Evolutionary conservation across 2,113 vertebrate genomes (phyloP), one percentile per base, ranked within the genome.

Genomic region (Pollachius pollachius): DNA sequence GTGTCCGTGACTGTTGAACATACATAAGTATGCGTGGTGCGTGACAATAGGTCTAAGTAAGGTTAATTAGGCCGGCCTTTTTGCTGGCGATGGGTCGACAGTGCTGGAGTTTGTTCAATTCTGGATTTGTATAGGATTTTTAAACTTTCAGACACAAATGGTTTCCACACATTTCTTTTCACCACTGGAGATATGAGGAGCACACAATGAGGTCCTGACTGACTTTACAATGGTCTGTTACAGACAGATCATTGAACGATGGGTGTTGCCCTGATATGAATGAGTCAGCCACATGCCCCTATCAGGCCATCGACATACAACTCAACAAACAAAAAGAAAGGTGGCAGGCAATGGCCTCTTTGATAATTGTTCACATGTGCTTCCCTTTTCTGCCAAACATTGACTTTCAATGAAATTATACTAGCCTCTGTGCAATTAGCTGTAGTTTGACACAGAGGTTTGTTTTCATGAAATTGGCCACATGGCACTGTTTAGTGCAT

Each of bases 21-120:
- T 57, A n/a, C n/a, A n/a, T 57, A n/a, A 64, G 74, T 25, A 64
- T 60, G 69, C n/a, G 17, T 15, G 12, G 18, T 72, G 11, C 62
- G 59, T 23, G 70, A 74, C 73, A 67, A 75, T 48, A 67, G 71
- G 72, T 75, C 77, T 78, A 76, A 80, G 77, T 72, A 74, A 62
- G 77, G 81, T 70, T 85, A 87, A 87, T 85, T 85, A 79, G 65
- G 59, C 54, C 60, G 64, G 63, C 68, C 72, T 71, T 83, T 71
- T 78, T 65, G 59, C 69, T 67, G 69, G 76, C 62, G 30, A 25
- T 23, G 69, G 74, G 74, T 77, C 69, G 75, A 27, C 19, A 78
- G 66, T 2, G 57, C 59, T 59, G 62, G 71, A 62, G 58, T 15
- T 34, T 70, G 60, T 17, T n/a, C 17, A 48, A 57, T 59, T 25